Evolutionary conservation across 2,797 vertebrate genomes (phyloP).

Genomic region (Danio jaintianensis): DNA sequence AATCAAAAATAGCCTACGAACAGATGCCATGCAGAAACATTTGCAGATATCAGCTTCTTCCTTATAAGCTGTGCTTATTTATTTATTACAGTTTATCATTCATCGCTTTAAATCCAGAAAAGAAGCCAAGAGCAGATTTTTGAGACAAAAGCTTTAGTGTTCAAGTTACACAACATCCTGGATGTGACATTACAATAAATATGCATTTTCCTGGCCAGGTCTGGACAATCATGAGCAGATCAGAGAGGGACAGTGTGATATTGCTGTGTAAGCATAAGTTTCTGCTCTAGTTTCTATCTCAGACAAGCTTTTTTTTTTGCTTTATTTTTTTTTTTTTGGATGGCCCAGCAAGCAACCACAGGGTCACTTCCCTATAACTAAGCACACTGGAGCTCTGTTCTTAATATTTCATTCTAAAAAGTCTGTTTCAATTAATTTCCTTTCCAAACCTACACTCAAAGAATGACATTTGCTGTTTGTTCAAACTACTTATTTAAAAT

Average conservation of each 20-base stretch:
- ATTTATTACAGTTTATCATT: neutral
- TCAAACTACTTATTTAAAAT: no score
- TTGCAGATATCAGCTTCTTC: constrained; percentile 10
- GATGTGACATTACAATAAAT: constrained; percentile 3
- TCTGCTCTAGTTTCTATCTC: constrained; percentile 67
- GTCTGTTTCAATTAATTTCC: constrained; percentile 1
- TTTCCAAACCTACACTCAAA: no score
- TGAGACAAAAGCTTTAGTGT: constrained; percentile 27
- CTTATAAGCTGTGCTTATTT: neutral
- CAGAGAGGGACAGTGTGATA: constrained; percentile 12
- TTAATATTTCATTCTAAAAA: constrained; percentile 4
- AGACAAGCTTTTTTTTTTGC: neutral
- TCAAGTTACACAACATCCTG: constrained; percentile 30
- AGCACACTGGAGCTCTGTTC: constrained; percentile 14
- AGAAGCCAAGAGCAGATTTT: constrained; percentile 25
- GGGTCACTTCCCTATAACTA: constrained; percentile 67
- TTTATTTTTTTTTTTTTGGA: constrained; percentile 33
- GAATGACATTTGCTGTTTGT: no score
- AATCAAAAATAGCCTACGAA: constrained; percentile 9
- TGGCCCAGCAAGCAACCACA: constrained; percentile 56
- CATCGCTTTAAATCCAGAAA: neutral
- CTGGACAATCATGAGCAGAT: neutral
- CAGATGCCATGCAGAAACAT: constrained; percentile 37
- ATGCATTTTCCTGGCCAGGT: constrained; percentile 7
- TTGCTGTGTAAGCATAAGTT: constrained; percentile 69